phyloP scores from a whole-genome alignment of 2,113 vertebrate species.

The Furnarius figulus region DNA sequence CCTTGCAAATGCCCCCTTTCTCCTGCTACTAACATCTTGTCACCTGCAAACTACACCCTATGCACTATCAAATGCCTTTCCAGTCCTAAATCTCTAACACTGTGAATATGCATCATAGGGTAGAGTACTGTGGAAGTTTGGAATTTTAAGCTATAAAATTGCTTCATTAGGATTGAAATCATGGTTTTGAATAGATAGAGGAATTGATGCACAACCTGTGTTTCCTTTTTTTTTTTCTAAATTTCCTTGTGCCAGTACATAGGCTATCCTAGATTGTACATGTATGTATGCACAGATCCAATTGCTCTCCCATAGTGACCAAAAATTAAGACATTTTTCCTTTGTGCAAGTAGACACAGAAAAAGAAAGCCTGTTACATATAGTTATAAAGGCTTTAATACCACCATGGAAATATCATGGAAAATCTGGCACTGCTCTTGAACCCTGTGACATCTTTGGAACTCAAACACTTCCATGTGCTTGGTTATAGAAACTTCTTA shows the following conservation, averaged over 20 bases:
- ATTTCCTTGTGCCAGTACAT: not conserved
- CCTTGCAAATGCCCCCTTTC: accelerated
- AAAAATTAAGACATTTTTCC: not conserved
- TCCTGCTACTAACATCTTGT: accelerated
- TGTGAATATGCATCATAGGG: not conserved
- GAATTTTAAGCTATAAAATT: not conserved
- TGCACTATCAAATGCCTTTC: not conserved
- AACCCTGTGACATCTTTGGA: not conserved
- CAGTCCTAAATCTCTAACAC: accelerated
- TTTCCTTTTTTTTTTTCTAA: not conserved
- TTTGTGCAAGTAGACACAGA: accelerated
- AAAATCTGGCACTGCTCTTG: not conserved
- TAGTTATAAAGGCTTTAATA: not conserved
- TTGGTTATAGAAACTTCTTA: not conserved
- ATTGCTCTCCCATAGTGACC: not conserved
- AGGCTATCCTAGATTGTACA: not conserved
- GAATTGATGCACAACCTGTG: not conserved
- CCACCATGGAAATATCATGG: not conserved
- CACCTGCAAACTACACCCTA: accelerated
- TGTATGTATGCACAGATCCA: not conserved
- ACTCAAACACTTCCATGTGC: not conserved
- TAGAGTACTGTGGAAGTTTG: not conserved
- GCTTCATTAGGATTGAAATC: not conserved
- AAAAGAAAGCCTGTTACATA: not conserved
- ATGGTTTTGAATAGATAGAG: not conserved